A percentile compares a stretch with the other conserved stretches of the same genome.
Conservation (phyloP, 1,140 invertebrate genomes). For the Thereuonema tuberculata region DNA sequence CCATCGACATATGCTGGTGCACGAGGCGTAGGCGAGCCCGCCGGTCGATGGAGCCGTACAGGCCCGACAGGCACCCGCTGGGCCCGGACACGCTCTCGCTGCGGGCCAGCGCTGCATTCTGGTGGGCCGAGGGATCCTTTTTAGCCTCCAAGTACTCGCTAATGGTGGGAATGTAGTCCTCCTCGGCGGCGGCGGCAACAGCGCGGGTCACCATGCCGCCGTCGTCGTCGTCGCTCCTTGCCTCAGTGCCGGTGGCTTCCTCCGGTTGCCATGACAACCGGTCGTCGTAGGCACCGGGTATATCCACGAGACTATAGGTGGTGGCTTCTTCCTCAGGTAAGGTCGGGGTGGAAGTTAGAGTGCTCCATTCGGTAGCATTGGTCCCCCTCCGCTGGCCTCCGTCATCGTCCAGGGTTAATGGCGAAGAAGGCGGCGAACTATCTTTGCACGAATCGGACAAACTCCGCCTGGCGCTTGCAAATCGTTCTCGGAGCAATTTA, state of each 20-base stretch:
- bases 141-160: background rate
- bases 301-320: background rate
- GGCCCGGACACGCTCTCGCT: constrained; percentile 5
- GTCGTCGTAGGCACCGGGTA: too few species aligned
- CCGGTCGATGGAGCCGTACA: constrained; percentile 19
- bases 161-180: background rate
- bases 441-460: constrained; percentile 21
- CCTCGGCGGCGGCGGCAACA: background rate
- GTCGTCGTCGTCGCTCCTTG: background rate
- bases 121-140: too few species aligned
- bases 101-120: background rate
- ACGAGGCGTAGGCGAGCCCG: constrained; percentile 18
- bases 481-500: constrained; percentile 20
- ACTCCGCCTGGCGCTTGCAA: constrained; percentile 19
- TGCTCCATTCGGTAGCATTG: background rate
- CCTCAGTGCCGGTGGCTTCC: background rate
- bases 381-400: background rate
- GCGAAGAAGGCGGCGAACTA: background rate
- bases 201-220: background rate
- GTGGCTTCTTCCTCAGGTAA: background rate
- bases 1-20: constrained; percentile 22
- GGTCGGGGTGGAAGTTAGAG: background rate
- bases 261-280: background rate
- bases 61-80: constrained; percentile 12
- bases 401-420: background rate